These are phyloP conservation scores for Anarhynchus alexandrinus DNA, from an alignment of 2,113 vertebrate species.

Conservation along the genomic window DNA sequence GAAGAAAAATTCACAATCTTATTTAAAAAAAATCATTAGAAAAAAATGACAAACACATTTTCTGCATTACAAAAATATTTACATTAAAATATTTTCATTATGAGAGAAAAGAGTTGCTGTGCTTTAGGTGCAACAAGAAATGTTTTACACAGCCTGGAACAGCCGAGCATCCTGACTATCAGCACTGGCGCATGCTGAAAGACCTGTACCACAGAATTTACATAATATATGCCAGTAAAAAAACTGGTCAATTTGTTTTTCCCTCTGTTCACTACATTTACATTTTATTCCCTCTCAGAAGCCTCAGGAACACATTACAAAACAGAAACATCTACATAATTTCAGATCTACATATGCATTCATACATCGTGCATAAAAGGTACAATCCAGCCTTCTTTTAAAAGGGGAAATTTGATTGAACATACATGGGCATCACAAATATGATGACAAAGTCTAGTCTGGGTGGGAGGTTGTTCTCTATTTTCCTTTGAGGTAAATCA, in stretches of 20 bases:
- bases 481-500: constrained; percentile 14
- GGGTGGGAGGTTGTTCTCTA: neutral
- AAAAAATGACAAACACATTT: neutral
- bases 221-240: neutral
- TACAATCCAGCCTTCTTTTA: neutral
- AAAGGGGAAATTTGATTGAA: neutral
- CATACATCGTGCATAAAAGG: neutral
- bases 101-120: neutral
- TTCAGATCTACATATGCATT: neutral
- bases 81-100: neutral
- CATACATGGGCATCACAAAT: neutral
- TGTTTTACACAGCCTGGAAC: neutral
- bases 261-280: constrained; percentile 10
- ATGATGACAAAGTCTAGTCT: neutral
- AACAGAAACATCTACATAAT: neutral
- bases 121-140: neutral
- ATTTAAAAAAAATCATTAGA: neutral
- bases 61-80: neutral
- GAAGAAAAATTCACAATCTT: neutral
- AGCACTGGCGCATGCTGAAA: neutral
- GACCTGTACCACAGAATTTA: neutral
- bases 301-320: neutral
- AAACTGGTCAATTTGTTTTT: neutral
- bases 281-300: constrained; percentile 4
- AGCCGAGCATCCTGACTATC: neutral